phyloP scores from a whole-genome alignment of 2,113 vertebrate genomes.

The Phodopus roborovskii region DNA sequence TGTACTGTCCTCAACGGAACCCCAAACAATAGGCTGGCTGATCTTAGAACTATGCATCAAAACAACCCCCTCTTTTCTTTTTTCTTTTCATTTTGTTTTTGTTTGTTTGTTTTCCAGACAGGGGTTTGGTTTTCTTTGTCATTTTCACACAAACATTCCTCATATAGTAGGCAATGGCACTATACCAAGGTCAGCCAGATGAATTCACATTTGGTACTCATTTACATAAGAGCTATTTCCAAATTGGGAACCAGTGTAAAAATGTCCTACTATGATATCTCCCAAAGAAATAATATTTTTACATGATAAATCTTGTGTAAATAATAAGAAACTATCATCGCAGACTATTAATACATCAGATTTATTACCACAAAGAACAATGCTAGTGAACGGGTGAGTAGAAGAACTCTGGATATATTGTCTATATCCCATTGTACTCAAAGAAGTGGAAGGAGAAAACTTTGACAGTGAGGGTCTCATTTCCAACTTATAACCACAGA shows the following conservation, averaged over 20 bases:
- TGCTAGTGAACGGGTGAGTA: neutral
- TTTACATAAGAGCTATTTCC: neutral
- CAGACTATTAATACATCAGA: neutral
- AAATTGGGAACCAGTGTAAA: slow-evolving; percentile 10
- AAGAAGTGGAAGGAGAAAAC: neutral
- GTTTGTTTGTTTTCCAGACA: neutral
- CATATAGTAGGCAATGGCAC: neutral
- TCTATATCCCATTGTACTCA: neutral
- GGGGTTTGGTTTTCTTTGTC: neutral
- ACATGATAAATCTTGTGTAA: neutral
- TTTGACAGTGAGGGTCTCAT: neutral
- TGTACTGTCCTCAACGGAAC: no score
- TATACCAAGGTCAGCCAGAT: neutral
- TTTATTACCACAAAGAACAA: neutral
- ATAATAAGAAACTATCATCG: neutral
- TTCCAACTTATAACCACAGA: slow-evolving; percentile 22
- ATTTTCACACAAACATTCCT: neutral
- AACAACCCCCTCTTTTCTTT: neutral
- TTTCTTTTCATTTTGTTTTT: no score
- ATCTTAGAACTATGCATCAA: neutral
- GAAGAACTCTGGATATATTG: neutral
- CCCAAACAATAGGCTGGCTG: neutral
- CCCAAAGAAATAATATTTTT: neutral
- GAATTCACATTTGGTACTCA: neutral
- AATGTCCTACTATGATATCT: neutral